Evolutionary conservation across 2,888 invertebrate species (phyloP).

Genomic region (Cylindroiulus punctatus): DNA sequence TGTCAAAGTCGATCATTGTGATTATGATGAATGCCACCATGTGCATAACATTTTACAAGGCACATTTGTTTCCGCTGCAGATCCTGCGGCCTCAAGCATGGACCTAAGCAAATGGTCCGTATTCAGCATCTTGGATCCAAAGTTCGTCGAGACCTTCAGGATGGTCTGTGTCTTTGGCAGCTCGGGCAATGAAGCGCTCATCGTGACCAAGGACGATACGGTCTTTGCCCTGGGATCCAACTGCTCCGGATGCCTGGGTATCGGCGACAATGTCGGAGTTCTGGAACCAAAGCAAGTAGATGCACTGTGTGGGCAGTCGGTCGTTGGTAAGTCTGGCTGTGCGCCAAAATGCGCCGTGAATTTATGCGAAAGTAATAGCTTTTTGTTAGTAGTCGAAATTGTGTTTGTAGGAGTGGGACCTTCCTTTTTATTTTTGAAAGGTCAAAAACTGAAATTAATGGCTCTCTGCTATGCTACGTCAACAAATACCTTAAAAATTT

Average conservation of each 20-base stretch:
- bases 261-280: conserved; percentile 69
- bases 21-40: too few relatives aligned
- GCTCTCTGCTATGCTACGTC: too few relatives aligned
- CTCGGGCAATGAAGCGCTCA: conserved; percentile 72
- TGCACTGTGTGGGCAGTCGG: conserved; percentile 68
- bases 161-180: conserved; percentile 71
- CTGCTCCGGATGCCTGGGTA: conserved; percentile 71
- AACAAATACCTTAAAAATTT: too few relatives aligned
- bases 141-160: conserved; percentile 69
- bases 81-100: conserved; percentile 59
- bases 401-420: too few relatives aligned
- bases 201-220: conserved; percentile 71
- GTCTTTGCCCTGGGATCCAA: conserved; percentile 72
- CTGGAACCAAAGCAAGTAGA: conserved; percentile 70
- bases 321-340: conserved; percentile 66
- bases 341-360: neutral
- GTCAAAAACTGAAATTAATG: too few relatives aligned
- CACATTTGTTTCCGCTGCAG: neutral
- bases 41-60: too few relatives aligned
- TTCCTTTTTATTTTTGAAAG: too few relatives aligned
- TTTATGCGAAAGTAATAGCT: neutral
- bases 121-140: conserved; percentile 70
- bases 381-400: too few relatives aligned
- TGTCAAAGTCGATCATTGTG: too few relatives aligned
- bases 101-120: conserved; percentile 72